Evolutionary conservation across 1,140 invertebrate species (phyloP).

Genomic region (Aporrectodea caliginosa): DNA sequence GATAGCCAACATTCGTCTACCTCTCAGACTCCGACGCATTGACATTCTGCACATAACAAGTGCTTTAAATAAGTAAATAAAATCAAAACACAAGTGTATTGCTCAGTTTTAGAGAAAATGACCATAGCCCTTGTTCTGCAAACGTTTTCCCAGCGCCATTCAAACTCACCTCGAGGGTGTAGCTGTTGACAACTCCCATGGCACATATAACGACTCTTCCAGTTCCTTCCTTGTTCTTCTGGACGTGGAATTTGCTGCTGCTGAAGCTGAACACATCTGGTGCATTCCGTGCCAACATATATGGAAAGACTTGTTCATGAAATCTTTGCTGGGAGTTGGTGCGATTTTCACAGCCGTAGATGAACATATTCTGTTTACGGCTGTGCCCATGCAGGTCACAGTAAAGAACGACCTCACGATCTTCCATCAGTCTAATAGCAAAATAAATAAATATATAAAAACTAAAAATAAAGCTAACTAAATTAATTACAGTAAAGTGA

Average conservation of each 20-base stretch:
- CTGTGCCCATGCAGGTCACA: slow-evolving; percentile 57
- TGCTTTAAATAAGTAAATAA: no score
- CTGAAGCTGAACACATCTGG: slow-evolving; percentile 60
- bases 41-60: no score
- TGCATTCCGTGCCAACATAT: slow-evolving; percentile 87
- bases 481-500: no score
- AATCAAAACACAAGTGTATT: no score
- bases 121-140: no score
- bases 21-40: no score
- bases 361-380: slow-evolving; percentile 55
- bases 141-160: slow-evolving; percentile 51
- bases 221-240: slow-evolving; percentile 87
- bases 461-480: no score
- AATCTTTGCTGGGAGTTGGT: slow-evolving; percentile 68
- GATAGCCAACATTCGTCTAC: no score
- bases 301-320: slow-evolving; percentile 82
- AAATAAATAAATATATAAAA: no score
- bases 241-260: slow-evolving; percentile 79
- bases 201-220: slow-evolving; percentile 89
- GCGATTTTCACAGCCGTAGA: slow-evolving; percentile 76
- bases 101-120: no score
- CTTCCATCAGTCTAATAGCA: slow-evolving; percentile 69
- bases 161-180: slow-evolving; percentile 74
- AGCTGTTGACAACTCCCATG: slow-evolving; percentile 87
- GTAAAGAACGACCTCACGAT: slow-evolving; percentile 65